These are phyloP conservation scores for Eptesicus fuscus DNA, from an alignment of 2,113 vertebrate species.

Conservation along the genomic window DNA sequence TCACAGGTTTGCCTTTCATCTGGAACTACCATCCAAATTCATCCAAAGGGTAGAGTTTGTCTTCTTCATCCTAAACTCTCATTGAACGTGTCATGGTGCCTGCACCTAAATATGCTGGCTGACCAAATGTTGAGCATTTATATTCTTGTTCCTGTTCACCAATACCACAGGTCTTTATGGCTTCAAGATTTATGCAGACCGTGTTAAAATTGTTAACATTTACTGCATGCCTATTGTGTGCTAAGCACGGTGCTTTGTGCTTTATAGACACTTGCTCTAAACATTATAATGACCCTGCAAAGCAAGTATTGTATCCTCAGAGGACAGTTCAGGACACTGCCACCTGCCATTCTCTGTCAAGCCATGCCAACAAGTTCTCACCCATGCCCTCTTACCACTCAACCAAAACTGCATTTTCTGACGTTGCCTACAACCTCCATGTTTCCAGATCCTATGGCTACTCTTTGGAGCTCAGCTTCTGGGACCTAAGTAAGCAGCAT, in stretches of 20 bases:
- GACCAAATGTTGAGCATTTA: not conserved
- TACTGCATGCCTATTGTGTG: not conserved
- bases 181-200: not conserved
- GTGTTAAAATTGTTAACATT: not conserved
- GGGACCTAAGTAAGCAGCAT: too few relatives aligned
- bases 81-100: not conserved
- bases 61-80: not conserved
- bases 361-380: not conserved
- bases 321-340: not conserved
- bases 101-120: not conserved
- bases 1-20: not conserved
- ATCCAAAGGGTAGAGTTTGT: not conserved
- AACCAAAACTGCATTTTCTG: not conserved
- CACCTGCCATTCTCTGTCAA: not conserved
- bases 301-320: not conserved
- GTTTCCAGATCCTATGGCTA: not conserved
- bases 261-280: not conserved
- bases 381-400: too few relatives aligned
- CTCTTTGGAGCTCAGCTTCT: not conserved
- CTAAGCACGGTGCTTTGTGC: not conserved
- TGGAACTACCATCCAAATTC: not conserved
- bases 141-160: not conserved
- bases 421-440: fast-evolving
- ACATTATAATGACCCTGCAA: not conserved
- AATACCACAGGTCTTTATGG: not conserved